Evolutionary conservation across 2,888 invertebrate species (phyloP), one percentile per base, ranked within the genome.

Genomic region (Phlogophora meticulosa): DNA sequence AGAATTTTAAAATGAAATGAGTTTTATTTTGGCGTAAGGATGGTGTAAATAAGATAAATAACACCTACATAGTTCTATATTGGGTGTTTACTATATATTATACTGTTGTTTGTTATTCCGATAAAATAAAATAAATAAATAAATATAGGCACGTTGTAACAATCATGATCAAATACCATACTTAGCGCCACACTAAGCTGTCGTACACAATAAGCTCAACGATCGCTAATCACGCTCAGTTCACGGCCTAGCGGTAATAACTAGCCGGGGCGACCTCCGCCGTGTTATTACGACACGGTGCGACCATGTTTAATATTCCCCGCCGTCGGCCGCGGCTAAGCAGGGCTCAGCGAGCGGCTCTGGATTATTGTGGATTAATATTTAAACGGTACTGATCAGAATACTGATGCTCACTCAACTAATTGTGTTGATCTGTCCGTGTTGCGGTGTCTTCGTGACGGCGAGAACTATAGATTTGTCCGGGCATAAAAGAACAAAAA

Each of bases 351-450:
- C 28, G 20, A 10, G 42, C 48, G 42, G 1, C 22, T 9, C 62
- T 49, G 72, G 49, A 51, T 68, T 68, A 72, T 38, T 45, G 11
- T 22, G 49, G 62, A 68, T 68, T 72, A 61, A 72, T 68, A 72
- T 43, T 36, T 72, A 68, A 68, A 62, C 72, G 62, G 42, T 38
- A 5, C 62, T 72, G 62, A 62, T 45, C 72, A 10, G 63, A 68
- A 72, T 72, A 62, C 72, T 62, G 63, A 72, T 72, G 63, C 20
- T 17, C 4, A 17, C 43, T 4, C 10, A 11, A 55, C 49, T 72
- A 59, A 72, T 58, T 68, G 24, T 67, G 75, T 75, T 45, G 48
- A 53, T 42, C 24, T 43, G 43, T 42, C 24, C 11, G 13, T 17
- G 11, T 11, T 42, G 28, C 13, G 34, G 24, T 11, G 1, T 15